Evolutionary conservation across 1,140 invertebrate species (phyloP).

Genomic region (Wiebesia pumilae): DNA sequence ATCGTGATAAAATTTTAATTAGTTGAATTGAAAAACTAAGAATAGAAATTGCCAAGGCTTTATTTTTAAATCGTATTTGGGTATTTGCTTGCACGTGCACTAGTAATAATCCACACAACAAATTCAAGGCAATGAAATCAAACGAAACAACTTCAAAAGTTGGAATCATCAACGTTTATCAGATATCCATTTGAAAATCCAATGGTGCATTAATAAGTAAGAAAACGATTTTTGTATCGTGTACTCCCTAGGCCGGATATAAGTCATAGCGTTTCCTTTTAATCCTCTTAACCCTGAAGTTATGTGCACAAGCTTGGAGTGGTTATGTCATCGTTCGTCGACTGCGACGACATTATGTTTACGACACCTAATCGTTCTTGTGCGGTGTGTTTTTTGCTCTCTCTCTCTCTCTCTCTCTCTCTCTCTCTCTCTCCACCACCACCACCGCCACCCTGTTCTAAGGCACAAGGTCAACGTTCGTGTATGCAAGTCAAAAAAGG

Average conservation of each 20-base stretch:
- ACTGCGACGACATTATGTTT: constrained; percentile 24
- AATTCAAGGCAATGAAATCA: too few species aligned
- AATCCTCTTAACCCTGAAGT: constrained; percentile 29
- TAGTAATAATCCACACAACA: too few species aligned
- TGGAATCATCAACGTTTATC: too few species aligned
- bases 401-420: neutral
- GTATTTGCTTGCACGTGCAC: too few species aligned
- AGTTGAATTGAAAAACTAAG: too few species aligned
- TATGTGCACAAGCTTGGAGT: neutral
- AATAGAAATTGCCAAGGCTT: too few species aligned
- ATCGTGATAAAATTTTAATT: neutral
- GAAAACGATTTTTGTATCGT: neutral
- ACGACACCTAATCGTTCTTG: constrained; percentile 40
- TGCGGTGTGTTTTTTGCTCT: neutral
- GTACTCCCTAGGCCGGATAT: neutral
- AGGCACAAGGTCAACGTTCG: constrained; percentile 19
- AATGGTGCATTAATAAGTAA: neutral
- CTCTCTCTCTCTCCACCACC: neutral
- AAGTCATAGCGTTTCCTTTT: neutral
- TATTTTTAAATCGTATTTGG: too few species aligned
- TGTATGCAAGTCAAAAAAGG: neutral
- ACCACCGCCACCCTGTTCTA: neutral
- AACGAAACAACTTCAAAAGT: too few species aligned
- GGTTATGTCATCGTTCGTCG: constrained; percentile 43
- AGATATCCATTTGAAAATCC: neutral